Base-by-base conservation (phyloP, 2,113 vertebrate species). In the Brevimyrus niger region DNA sequence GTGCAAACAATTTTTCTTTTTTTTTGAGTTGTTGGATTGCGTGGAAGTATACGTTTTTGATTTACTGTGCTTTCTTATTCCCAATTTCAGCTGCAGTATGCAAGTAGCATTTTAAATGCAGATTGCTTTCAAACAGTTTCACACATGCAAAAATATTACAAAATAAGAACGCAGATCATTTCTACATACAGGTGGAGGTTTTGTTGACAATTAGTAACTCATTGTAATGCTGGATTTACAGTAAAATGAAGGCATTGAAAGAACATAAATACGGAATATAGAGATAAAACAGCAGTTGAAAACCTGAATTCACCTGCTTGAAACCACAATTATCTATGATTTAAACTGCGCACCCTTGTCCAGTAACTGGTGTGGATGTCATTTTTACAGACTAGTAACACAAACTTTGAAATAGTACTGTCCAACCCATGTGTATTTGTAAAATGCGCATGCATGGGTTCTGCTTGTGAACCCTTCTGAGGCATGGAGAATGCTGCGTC, bases 1-100 rank as follows among this genome's bases (percentile, higher is more conserved):
- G 95, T 95, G 95, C 96, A 97, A 97, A 97, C 96, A 96, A 93
- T 93, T 94, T 94, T 91, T 94, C 93, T 93, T 93, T 94, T 94
- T 94, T 94, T 96, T 89, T 93, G 94, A 95, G 93, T 93, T 95
- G 93, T 94, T 93, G 94, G 94, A 92, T 91, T 92, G 93, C 92
- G 94, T 93, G 92, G 91, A 93, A 93, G 93, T 94, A 94, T 95
- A 21, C 6, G 94, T 89, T 93, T 94, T 92, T 94, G 94, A 92
- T 84, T 93, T 92, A 92, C 94, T 86, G 61, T 87, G 19, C 42
- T 80, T 27, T 73, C 53, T 91, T 82, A 86, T 73, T 50, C 46
- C 50, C 51, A 42, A 42, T 58, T 88, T 84, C 55, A 84, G 80
- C 42, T 85, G 76, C 46, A 38, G 83, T 94, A 89, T 94, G 94